A percentile compares a stretch with the other conserved stretches of the same genome.
These are phyloP conservation scores for Drosophila watanabei DNA, from an alignment of 1,140 invertebrate genomes.

Conservation along the genomic window DNA sequence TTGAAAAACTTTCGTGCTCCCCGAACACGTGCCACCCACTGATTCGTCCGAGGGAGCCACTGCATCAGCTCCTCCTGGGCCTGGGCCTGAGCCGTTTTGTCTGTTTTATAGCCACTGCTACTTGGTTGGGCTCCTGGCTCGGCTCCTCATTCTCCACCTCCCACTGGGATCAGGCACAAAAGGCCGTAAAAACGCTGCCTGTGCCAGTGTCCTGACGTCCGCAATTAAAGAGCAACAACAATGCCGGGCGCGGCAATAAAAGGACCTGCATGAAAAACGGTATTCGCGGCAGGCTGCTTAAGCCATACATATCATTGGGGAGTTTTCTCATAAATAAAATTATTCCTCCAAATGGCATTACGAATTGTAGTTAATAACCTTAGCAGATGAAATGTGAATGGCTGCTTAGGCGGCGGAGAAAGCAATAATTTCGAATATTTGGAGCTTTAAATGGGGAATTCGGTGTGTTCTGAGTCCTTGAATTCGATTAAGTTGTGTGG, in stretches of 20 bases:
- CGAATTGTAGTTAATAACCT: constrained; percentile 26
- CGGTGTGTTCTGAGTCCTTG: neutral
- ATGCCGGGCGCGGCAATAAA: constrained; percentile 45
- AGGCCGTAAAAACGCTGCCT: constrained; percentile 45
- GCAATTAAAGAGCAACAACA: constrained; percentile 54
- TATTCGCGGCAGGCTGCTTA: constrained; percentile 17
- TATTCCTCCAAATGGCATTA: constrained; percentile 30
- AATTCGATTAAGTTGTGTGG: neutral
- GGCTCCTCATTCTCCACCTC: neutral
- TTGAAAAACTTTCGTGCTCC: constrained; percentile 54
- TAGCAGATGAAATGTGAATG: constrained; percentile 24
- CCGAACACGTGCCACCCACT: constrained; percentile 50
- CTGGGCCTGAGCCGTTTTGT: constrained; percentile 28
- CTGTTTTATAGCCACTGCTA: constrained; percentile 39
- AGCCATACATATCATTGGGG: constrained; percentile 19
- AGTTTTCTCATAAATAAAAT: constrained; percentile 35
- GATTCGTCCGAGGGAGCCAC: constrained; percentile 39
- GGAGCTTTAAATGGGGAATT: neutral
- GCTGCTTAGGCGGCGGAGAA: neutral
- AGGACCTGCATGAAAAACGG: constrained; percentile 42
- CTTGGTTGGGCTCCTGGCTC: constrained; percentile 2
- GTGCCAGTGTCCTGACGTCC: constrained; percentile 14
- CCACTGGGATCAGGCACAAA: constrained; percentile 28
- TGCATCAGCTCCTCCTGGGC: constrained; percentile 17
- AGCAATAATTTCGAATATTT: constrained; percentile 19